Evolutionary conservation across 2,888 invertebrate genomes (phyloP).

Genomic region (Lasioglossum zephyrum): DNA sequence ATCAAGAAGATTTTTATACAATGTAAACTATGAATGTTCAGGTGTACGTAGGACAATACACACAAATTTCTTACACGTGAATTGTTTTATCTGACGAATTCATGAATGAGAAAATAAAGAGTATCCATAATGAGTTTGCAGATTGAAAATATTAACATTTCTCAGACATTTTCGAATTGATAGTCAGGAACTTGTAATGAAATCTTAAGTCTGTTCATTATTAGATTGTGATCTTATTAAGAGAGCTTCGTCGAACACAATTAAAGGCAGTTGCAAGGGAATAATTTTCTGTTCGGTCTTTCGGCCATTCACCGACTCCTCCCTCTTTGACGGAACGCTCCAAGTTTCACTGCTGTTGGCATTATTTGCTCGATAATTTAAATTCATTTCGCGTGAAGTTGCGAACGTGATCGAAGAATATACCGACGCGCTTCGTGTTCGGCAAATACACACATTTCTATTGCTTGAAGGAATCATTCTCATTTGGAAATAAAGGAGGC

Average conservation of each 20-base stretch:
- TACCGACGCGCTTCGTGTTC: constrained; percentile 24
- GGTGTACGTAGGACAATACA: no score
- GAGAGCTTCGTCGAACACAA: not conserved
- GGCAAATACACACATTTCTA: not conserved
- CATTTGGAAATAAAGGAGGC: not conserved
- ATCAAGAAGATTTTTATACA: no score
- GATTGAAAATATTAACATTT: not conserved
- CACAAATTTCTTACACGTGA: no score
- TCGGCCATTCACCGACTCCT: not conserved
- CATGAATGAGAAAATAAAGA: no score
- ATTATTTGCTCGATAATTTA: constrained; percentile 53
- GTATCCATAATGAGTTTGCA: not conserved
- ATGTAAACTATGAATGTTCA: no score
- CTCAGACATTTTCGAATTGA: not conserved
- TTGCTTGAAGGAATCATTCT: not conserved
- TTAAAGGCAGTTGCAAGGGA: constrained; percentile 12
- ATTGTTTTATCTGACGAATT: no score
- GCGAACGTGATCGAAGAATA: constrained; percentile 45
- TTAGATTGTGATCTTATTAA: not conserved
- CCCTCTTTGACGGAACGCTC: constrained; percentile 37
- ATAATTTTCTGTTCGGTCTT: constrained; percentile 20
- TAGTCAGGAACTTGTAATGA: not conserved
- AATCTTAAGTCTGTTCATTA: not conserved
- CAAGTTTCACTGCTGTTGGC: constrained; percentile 19
- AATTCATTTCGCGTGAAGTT: constrained; percentile 56